These are phyloP conservation scores for Meteorus sp. DNA, from an alignment of 1,140 invertebrate species.

Conservation along the genomic window DNA sequence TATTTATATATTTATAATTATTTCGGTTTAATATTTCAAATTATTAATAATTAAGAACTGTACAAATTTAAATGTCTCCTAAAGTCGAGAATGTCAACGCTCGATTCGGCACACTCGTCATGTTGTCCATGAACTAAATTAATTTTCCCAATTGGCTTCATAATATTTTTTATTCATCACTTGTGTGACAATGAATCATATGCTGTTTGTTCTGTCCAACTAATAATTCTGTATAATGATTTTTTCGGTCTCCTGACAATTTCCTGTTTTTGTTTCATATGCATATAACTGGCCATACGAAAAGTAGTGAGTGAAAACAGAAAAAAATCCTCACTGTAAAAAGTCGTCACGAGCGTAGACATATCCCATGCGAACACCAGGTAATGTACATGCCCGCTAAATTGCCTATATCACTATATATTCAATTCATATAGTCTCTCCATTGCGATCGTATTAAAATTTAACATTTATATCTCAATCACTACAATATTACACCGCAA, in stretches of 20 bases:
- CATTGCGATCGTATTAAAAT: slow-evolving; percentile 61
- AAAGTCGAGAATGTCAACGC: slow-evolving; percentile 54
- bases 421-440: slow-evolving; percentile 49
- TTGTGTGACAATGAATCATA: not conserved
- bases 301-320: too few relatives aligned
- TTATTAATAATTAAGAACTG: slow-evolving; percentile 54
- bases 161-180: not conserved
- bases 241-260: too few relatives aligned
- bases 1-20: slow-evolving; percentile 46
- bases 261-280: too few relatives aligned
- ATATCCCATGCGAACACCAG: slow-evolving; percentile 40
- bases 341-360: slow-evolving; percentile 22
- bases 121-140: slow-evolving; percentile 16
- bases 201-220: too few relatives aligned
- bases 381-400: slow-evolving; percentile 60
- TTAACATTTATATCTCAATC: slow-evolving; percentile 61
- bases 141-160: slow-evolving; percentile 5
- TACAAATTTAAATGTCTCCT: slow-evolving; percentile 60
- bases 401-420: slow-evolving; percentile 56
- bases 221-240: too few relatives aligned
- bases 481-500: slow-evolving; percentile 61
- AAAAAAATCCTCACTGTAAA: not conserved
- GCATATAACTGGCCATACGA: too few relatives aligned
- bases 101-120: slow-evolving; percentile 33
- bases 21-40: slow-evolving; percentile 54